Base-by-base conservation (phyloP, 1,140 invertebrate genomes). In the Aphelenchoides besseyi region DNA sequence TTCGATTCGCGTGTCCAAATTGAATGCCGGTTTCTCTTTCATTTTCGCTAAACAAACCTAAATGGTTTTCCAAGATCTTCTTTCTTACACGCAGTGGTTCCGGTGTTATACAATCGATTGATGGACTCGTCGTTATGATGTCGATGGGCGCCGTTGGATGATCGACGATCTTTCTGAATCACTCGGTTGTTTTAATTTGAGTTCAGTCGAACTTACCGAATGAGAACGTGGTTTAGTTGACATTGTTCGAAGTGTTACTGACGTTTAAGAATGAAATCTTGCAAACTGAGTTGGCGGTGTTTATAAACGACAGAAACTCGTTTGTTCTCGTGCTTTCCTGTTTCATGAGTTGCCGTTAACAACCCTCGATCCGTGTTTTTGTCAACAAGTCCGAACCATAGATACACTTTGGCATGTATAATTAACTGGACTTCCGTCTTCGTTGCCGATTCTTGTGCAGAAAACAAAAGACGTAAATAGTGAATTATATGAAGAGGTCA, bases 1-100 rank as follows among this genome's bases (percentile, higher is more conserved):
- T 5, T 69, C 57, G 33, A 70, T 67, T 5, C 28, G 23, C 26
- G 69, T 62, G 61, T 70, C 69, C 18, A 70, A 37, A 29, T 70
- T 70, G 64, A 70, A 70, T 2, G 69, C 63, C n/a, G 69, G 69
- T 52, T 37, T 29, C 16, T 70, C 26, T 0, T 57, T 68, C 2
- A 63, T 3, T 32, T 66, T 68, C 18, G 66, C 54, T 67, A 30
- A 28, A 68, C 16, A 12, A n/a, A 0, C 18, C 23, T 18, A 48
- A 28, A 63, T 63, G 66, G n/a, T 33, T 64, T 64, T 18, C 2
- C n/a, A 64, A 3, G 29, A 16, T 0, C 12, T 33, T 35, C 30
- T 1, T 3, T 2, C 37, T 9, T 68, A 68, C 55, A 68, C 5
- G 37, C 12, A 18, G 66, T 64, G 32, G 36, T 59, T 52, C 12